phyloP scores from a whole-genome alignment of 2,888 invertebrate genomes.

The Parthenolecanium corni region DNA sequence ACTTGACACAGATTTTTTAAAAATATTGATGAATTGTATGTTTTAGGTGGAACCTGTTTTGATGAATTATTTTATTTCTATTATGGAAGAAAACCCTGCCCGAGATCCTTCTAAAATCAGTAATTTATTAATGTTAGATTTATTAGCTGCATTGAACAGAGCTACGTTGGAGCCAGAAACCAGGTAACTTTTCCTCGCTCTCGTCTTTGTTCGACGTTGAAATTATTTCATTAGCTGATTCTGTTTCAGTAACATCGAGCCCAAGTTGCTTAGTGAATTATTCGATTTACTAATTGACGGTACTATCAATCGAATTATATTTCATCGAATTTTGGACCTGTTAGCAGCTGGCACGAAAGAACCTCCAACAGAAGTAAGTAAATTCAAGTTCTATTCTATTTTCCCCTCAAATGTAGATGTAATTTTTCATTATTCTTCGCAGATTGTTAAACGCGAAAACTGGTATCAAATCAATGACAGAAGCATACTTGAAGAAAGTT shows the following conservation, averaged over 20 bases:
- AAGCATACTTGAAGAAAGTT: slow-evolving; percentile 11
- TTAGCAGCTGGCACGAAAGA: slow-evolving; percentile 39
- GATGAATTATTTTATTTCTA: slow-evolving; percentile 46
- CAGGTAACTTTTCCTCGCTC: slow-evolving; percentile 43
- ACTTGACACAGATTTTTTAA: no score
- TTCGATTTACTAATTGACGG: slow-evolving; percentile 49
- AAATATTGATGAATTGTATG: slow-evolving; percentile 27
- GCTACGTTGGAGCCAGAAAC: slow-evolving; percentile 47
- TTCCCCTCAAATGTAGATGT: no score
- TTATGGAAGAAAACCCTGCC: slow-evolving; percentile 41
- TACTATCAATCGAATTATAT: slow-evolving; percentile 51
- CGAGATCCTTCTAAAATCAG: slow-evolving; percentile 49
- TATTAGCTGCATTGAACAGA: slow-evolving; percentile 55
- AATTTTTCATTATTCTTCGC: slow-evolving; percentile 33
- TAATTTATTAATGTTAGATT: slow-evolving; percentile 58
- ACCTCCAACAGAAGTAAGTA: slow-evolving; percentile 40
- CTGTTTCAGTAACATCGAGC: slow-evolving; percentile 41
- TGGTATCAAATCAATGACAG: slow-evolving; percentile 48
- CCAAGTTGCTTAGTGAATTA: slow-evolving; percentile 49
- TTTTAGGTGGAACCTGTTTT: slow-evolving; percentile 49
- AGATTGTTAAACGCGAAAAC: slow-evolving; percentile 51
- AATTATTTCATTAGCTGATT: not conserved
- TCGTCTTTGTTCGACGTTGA: slow-evolving; percentile 9
- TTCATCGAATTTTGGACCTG: slow-evolving; percentile 44
- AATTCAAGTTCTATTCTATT: no score